Base-by-base conservation (phyloP, 1,140 invertebrate species). In the Lepeophtheirus salmonis region DNA sequence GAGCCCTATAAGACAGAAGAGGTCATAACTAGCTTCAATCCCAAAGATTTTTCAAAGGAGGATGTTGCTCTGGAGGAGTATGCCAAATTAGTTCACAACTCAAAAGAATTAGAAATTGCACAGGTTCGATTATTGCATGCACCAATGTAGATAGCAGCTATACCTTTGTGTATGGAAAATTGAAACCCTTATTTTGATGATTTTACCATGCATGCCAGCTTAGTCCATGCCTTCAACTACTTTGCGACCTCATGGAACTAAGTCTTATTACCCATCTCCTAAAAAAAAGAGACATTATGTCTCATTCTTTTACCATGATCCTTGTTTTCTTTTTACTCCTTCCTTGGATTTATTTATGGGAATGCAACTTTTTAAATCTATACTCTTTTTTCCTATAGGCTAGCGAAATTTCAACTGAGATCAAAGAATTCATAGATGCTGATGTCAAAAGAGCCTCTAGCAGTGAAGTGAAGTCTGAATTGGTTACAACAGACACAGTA, bases 21-120 rank as follows among this genome's bases (percentile, higher is more conserved):
- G 25, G 50, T 61, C 49, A 53, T 61, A 20, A 53, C 59, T 13
- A 54, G 21, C 6, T 53, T 61, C 24, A 14, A 61, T 13, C 22
- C 21, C 2, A 48, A 61, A 26, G 59, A 61, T 30, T 61, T 61
- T 23, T 17, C 16, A 2, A 41, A 41, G 30, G 41, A 52, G 14
- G 51, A 49, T 2, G 22, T 18, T 17, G 50, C 50, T 6, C 14
- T 17, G 14, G 24, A 54, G 16, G 14, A 54, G 50, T 50, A 22
- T 55, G 59, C 59, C 17, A 20, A 53, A 16, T 21, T 61, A 2
- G 59, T 53, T 25, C 21, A 21, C 14, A 20, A 56, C 14, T 54
- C 59, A 2, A 56, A 26, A 25, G 50, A 56, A 24, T 18, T 56
- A 14, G 59, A 54, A 16, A 25, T 26, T 6, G 51, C 59, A 14